These are phyloP conservation scores for Synergus japonicus DNA, from an alignment of 2,888 invertebrate species.

Conservation along the genomic window DNA sequence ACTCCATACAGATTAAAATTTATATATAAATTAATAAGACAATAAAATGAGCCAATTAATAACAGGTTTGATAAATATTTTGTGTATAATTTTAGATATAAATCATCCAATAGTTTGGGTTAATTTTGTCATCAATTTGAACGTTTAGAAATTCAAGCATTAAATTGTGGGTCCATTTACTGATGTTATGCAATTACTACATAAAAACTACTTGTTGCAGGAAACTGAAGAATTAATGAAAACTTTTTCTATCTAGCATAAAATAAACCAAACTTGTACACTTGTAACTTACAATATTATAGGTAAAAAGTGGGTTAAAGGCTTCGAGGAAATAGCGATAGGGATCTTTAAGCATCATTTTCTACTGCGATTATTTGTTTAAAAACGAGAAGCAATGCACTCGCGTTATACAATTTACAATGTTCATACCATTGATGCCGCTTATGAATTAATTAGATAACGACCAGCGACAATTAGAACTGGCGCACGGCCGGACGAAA, in stretches of 20 bases:
- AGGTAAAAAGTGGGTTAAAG: constrained; percentile 2
- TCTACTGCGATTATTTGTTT: constrained; percentile 19
- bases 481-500: constrained; percentile 58
- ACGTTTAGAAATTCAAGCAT: not conserved
- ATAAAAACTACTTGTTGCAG: not conserved
- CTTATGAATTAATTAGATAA: constrained; percentile 74
- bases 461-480: constrained; percentile 69
- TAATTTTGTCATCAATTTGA: not conserved
- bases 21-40: not conserved
- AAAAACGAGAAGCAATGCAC: constrained; percentile 23
- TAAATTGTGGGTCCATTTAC: not conserved
- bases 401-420: constrained; percentile 16
- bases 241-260: not conserved
- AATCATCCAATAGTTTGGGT: no score
- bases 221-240: not conserved
- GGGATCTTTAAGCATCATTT: not conserved
- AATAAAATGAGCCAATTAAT: not conserved
- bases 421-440: constrained; percentile 54
- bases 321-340: not conserved
- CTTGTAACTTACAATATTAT: not conserved
- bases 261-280: constrained; percentile 1
- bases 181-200: not conserved
- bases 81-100: no score
- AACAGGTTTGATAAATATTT: no score
- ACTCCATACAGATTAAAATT: not conserved